phyloP scores from a whole-genome alignment of 2,888 invertebrate species.

The Aleiodes alternator region DNA sequence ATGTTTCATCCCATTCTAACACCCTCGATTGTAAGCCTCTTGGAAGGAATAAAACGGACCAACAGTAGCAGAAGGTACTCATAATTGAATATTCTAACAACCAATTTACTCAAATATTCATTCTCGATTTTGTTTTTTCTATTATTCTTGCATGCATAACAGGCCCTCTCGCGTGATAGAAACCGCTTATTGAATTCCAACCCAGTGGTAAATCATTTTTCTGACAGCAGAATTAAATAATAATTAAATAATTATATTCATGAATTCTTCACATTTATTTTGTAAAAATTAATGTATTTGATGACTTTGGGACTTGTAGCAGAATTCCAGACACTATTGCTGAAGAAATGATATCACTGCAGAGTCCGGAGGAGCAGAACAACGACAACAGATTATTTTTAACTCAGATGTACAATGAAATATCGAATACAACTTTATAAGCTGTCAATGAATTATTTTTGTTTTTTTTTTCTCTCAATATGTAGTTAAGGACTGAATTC shows the following conservation, averaged over 20 bases:
- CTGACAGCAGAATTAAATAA: neutral
- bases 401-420: conserved; percentile 71
- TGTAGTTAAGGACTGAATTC: conserved; percentile 4
- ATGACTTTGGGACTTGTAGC: conserved; percentile 36
- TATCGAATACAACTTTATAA: conserved; percentile 71
- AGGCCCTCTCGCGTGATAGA: conserved; percentile 30
- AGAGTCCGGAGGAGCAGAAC: conserved; percentile 65
- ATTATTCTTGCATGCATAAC: conserved; percentile 24
- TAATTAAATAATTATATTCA: neutral
- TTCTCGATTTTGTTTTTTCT: conserved; percentile 32
- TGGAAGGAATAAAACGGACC: conserved; percentile 70
- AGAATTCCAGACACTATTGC: conserved; percentile 65
- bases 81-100: neutral
- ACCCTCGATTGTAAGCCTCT: conserved; percentile 68
- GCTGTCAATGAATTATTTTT: neutral
- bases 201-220: conserved; percentile 27
- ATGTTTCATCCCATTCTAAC: conserved; percentile 73
- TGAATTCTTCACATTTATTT: neutral
- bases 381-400: conserved; percentile 65
- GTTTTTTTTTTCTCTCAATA: neutral
- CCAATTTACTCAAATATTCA: neutral
- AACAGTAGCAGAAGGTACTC: conserved; percentile 66
- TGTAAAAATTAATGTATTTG: conserved; percentile 4
- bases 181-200: conserved; percentile 6
- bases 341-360: conserved; percentile 65